A percentile compares a stretch with the other conserved stretches of the same genome.
phyloP scores from a whole-genome alignment of 2,113 vertebrate species.

The Megaceryle torquata region DNA sequence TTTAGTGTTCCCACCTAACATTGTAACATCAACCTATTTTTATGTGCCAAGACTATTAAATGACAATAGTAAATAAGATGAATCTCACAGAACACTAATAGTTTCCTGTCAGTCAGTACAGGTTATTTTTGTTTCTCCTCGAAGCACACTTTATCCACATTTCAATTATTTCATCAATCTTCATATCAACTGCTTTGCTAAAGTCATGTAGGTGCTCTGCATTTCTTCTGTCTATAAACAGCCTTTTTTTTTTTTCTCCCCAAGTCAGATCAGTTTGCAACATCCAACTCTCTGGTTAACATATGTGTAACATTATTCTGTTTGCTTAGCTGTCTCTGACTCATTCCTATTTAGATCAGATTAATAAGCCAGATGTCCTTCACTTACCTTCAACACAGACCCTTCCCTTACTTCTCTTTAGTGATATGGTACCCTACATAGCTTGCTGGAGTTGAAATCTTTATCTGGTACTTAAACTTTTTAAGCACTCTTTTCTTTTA shows the following conservation, averaged over 20 bases:
- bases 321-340: neutral
- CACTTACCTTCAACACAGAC: neutral
- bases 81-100: neutral
- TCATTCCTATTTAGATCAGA: neutral
- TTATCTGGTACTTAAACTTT: neutral
- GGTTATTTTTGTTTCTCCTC: neutral
- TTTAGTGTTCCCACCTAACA: neutral
- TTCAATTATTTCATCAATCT: neutral
- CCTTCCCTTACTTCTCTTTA: neutral
- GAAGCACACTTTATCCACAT: neutral
- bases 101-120: neutral
- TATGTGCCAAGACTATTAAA: neutral
- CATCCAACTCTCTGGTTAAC: neutral
- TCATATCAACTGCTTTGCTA: neutral
- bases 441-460: neutral
- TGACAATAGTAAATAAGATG: neutral
- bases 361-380: neutral
- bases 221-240: neutral
- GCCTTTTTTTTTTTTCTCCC: neutral
- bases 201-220: fast-evolving
- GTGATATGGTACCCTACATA: neutral
- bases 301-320: neutral
- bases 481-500: neutral
- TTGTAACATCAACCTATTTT: neutral
- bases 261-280: neutral